These are phyloP conservation scores for Osmoderma eremita DNA, from an alignment of 2,888 invertebrate genomes.

Conservation along the genomic window DNA sequence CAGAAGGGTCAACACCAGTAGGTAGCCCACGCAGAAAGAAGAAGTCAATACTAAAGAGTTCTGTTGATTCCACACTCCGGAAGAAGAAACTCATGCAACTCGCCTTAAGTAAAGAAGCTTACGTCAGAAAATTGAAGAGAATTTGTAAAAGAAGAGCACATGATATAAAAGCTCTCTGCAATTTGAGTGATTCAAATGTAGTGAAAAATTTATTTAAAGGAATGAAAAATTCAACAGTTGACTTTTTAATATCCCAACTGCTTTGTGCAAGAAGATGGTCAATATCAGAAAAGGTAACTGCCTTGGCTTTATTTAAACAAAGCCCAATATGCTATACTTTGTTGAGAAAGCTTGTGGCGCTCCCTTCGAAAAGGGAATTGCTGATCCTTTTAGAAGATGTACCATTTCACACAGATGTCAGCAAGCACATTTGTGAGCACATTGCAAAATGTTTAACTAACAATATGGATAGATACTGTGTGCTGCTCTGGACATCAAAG, in stretches of 20 bases:
- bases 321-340: constrained; percentile 20
- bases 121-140: constrained; percentile 1
- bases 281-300: constrained; percentile 10
- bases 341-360: constrained; percentile 37
- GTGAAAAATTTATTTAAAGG: constrained; percentile 4
- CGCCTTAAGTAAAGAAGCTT: background rate
- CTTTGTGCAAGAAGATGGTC: constrained; percentile 26
- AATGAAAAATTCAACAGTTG: background rate
- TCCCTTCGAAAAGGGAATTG: constrained; percentile 33
- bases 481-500: constrained; percentile 31
- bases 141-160: too few species aligned
- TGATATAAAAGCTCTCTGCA: constrained; percentile 6
- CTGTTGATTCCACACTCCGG: background rate
- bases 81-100: background rate
- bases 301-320: constrained; percentile 12
- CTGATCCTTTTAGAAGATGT: constrained; percentile 40
- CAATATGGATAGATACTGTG: constrained; percentile 41
- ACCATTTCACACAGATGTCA: constrained; percentile 43
- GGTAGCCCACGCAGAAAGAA: too few species aligned
- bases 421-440: constrained; percentile 44
- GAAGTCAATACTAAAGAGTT: too few species aligned
- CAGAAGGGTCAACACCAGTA: too few species aligned
- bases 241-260: constrained; percentile 4
- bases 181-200: constrained; percentile 2
- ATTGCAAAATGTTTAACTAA: constrained; percentile 22